Percentiles rank a stretch among this genome's conserved stretches.
These are phyloP conservation scores for Pedetes capensis DNA, from an alignment of 2,113 vertebrate species.

Conservation along the genomic window DNA sequence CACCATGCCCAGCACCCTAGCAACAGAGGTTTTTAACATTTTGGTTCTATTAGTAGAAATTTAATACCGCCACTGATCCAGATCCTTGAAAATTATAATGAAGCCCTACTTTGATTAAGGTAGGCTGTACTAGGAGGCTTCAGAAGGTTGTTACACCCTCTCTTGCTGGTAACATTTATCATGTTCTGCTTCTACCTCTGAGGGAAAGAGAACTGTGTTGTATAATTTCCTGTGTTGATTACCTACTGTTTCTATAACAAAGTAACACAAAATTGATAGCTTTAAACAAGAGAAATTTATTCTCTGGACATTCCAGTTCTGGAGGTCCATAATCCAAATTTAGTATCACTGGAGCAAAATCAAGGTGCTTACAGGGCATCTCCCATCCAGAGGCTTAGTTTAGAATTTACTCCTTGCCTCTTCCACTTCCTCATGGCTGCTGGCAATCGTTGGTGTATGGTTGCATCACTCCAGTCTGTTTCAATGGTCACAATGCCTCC, in stretches of 20 bases:
- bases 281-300: no score
- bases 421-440: background rate
- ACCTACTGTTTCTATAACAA: background rate
- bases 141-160: background rate
- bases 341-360: no score
- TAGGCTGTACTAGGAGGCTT: accelerated
- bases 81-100: no score
- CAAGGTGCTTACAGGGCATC: background rate
- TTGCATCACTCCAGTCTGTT: background rate
- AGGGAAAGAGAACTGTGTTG: background rate
- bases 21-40: background rate
- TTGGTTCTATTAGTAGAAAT: background rate
- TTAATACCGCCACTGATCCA: background rate
- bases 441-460: background rate
- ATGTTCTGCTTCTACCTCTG: background rate
- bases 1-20: no score
- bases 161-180: no score
- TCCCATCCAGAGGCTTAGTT: background rate
- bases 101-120: background rate
- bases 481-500: no score
- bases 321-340: background rate
- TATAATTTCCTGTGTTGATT: background rate
- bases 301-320: background rate
- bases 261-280: no score
- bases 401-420: background rate